Evolutionary conservation across 2,797 vertebrate species (phyloP).

Genomic region (Urosaurus nigricauda): DNA sequence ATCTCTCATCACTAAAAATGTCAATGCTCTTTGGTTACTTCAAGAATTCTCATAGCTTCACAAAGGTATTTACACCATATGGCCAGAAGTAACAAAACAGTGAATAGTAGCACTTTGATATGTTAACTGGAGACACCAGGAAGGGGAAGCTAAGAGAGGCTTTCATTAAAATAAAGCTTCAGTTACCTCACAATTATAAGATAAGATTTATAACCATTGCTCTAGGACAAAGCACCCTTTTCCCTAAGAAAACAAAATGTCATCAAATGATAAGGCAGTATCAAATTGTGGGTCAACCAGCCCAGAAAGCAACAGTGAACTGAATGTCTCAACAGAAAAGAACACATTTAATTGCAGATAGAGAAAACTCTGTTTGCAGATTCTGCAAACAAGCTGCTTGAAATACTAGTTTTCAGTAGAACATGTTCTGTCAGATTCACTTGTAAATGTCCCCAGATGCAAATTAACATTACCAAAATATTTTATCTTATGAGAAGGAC

Average conservation of each 20-base stretch:
- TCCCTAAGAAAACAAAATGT: background rate
- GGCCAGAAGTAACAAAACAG: background rate
- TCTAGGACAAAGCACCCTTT: background rate
- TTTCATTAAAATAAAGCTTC: background rate
- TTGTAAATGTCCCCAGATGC: background rate
- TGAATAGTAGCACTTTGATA: background rate
- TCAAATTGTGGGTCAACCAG: background rate
- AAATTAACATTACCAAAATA: background rate
- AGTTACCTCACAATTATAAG: background rate
- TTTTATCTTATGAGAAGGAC: background rate
- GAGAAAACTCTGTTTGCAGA: background rate
- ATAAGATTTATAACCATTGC: background rate
- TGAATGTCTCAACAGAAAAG: background rate
- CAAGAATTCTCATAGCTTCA: background rate
- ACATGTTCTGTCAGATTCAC: background rate
- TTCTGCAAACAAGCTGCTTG: background rate
- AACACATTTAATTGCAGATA: background rate
- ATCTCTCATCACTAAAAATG: background rate
- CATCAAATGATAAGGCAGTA: background rate
- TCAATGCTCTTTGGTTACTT: slow-evolving; percentile 8
- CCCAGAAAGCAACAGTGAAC: background rate
- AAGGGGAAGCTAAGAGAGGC: background rate
- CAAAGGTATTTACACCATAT: background rate
- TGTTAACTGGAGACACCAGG: background rate
- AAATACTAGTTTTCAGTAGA: background rate